Evolutionary conservation across 2,113 vertebrate species (phyloP), one percentile per base, ranked within the genome.

Genomic region (Nematolebias whitei): DNA sequence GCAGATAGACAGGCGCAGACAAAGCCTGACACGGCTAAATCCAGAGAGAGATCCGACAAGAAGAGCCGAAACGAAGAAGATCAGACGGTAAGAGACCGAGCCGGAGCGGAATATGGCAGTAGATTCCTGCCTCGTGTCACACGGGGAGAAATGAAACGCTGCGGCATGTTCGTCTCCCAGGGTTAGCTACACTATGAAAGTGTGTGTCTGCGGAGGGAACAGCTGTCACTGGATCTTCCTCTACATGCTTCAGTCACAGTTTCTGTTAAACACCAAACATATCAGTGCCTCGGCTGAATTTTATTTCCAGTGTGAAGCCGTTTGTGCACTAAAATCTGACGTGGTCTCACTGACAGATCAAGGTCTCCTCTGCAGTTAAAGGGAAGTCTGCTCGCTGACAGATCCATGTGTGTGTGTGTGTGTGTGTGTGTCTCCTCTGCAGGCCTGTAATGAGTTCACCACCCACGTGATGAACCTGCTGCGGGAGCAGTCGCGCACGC

Each of bases 381-480:
- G 14, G 16, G 16, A 24, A 29, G 49, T 48, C 26, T 64, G 54
- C 43, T 16, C 20, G 4, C 22, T 68, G 56, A 76, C 26, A 29
- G 26, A n/a, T 29, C 3, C 7, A 7, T 29, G 26, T 29, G 26
- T 29, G 26, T 35, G 14, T 4, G 13, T 19, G 16, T 12, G 48
- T 45, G 7, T 55, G 56, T 76, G 10, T 55, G 49, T 38, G 1
- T 50, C 9, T 49, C 55, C 22, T 45, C 24, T 82, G 9, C 89
- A 99, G 97, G 97, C 97, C 0, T 99, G 97, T 83, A 99, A 99
- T 0, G 98, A 99, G 90, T 99, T 99, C 90, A 99, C 98, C 63
- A 99, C 97, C 66, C 98, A 99, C 0, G 98, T 99, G 89, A 99
- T 99, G 98, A 99, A 99, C 89, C 95, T 99, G 63, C 88, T 99